Base-by-base conservation (phyloP, 2,888 invertebrate genomes). In the Timema podura region DNA sequence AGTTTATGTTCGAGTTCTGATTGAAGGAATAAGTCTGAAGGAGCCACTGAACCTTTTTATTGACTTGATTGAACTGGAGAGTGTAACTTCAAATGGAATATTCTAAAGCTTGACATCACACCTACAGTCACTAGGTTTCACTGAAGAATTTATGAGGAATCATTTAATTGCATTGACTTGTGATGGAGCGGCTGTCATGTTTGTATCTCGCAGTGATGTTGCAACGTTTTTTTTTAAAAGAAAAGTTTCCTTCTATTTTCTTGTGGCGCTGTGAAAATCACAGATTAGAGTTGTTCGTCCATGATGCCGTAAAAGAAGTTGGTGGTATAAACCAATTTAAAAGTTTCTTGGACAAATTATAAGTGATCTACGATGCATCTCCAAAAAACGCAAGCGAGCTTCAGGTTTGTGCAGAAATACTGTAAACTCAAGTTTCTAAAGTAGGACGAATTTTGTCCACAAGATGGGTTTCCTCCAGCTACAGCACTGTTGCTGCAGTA, bases 311-410 rank as follows among this genome's bases (percentile, higher is more conserved):
- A 54, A 7, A 6, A 54, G 54, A 54, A 54, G 54, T 54, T 54
- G 54, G 54, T 54, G 54, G 10, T 54, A 54, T 54, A 10, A 54
- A 7, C 16, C 13, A 16, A 54, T 54, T 54, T 54, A 54, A 54
- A 54, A 5, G n/a, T 54, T 54, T 54, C 54, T 6, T 54, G 54
- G 16, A 54, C 54, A 54, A 54, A 16, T 54, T 54, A 54, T 54
- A 54, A 7, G 10, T 16, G n/a, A 54, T 54, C 13, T 54, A 54
- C 10, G n/a, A 54, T 54, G 54, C 54, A 54, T 54, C 54, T 54
- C n/a, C 54, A 54, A 54, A 54, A 54, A 54, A 54, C 16, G 54
- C 54, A 54, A 54, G 6, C 13, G 54, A 54, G 54, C 54, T 54
- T 54, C 13, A 54, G 6, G 54, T 54, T 54, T 54, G 10, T 10